Base-by-base conservation (phyloP, 2,888 invertebrate species). In the Eupeodes luniger region DNA sequence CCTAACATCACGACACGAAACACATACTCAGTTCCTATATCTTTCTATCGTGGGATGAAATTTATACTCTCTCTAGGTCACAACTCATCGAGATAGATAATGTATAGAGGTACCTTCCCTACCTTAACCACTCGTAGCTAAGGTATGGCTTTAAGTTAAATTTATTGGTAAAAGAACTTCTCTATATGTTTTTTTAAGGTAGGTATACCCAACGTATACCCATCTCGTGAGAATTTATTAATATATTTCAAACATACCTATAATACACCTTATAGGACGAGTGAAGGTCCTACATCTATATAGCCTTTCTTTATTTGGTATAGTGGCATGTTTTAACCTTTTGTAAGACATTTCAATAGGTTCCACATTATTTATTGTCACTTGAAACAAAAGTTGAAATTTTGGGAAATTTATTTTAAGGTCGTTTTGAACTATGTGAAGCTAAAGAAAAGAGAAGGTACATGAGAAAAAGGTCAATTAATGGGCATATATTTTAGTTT, bases 81-180 rank as follows among this genome's bases (percentile, higher is more conserved):
- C 40, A 62, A 62, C 40, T 62, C 62, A 62, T 62, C 62, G 40
- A 62, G 62, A 62, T 44, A 62, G 40, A 40, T 62, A 16, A 16
- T 3, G 16, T 44, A 40, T 40, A 40, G 40, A 40, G 40, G 40
- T 11, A 27, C 27, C 27, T 27, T 27, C 27, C 27, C 27, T 27
- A 27, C n/a, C 2, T 19, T 3, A n/a, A 53, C 53, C 6, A 6
- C 6, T 6, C 27, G 36, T 16, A 62, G 40, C 16, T 62, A 47
- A 47, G 11, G 47, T 11, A 47, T 11, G 6, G 40, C 40, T 62
- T 62, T 62, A 14, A 1, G 4, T 62, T 11, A 62, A 40, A 62
- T 62, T 16, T 62, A 62, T 62, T 40, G 40, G 16, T 11, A 16
- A 62, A 44, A 16, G 62, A 16, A 62, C 16, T 16, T 53, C 11